Conservation (phyloP, 2,113 vertebrate genomes). For the Microcebus griseorufus region DNA sequence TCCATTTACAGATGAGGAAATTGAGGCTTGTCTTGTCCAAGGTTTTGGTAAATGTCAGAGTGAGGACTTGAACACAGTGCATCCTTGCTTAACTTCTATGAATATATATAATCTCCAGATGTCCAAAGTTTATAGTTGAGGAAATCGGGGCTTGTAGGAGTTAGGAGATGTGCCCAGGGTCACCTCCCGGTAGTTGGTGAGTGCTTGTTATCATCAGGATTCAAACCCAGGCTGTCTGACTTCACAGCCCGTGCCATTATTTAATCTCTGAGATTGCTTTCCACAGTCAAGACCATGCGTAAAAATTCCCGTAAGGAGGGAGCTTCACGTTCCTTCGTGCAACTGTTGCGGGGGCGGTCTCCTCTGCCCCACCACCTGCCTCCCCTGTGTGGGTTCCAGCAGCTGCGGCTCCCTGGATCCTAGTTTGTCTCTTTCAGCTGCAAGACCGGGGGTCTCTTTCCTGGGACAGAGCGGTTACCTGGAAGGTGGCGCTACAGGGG, state of each 20-base stretch:
- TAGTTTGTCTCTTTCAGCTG: not conserved
- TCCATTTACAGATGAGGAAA: not conserved
- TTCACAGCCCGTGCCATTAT: not conserved
- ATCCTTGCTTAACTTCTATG: not conserved
- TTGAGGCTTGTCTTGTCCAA: not conserved
- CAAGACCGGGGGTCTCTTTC: not conserved
- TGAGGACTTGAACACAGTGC: not conserved
- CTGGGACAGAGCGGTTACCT: not conserved
- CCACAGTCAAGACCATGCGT: not conserved
- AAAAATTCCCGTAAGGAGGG: not conserved
- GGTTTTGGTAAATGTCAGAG: not conserved
- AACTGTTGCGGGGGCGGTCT: not conserved
- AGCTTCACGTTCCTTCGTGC: not conserved
- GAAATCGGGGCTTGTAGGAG: not conserved
- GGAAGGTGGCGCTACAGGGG: not conserved
- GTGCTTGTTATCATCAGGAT: not conserved
- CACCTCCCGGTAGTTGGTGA: not conserved
- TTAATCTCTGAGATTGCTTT: not conserved
- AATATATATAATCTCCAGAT: not conserved
- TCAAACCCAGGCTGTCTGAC: not conserved
- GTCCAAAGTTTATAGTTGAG: not conserved
- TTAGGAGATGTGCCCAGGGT: not conserved
- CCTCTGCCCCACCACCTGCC: fast-evolving
- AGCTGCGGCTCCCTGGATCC: not conserved
- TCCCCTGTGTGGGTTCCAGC: not conserved